Percentiles rank a stretch among this genome's conserved stretches.
phyloP scores from a whole-genome alignment of 2,888 invertebrate genomes.

The Sceliomorpha sp. region DNA sequence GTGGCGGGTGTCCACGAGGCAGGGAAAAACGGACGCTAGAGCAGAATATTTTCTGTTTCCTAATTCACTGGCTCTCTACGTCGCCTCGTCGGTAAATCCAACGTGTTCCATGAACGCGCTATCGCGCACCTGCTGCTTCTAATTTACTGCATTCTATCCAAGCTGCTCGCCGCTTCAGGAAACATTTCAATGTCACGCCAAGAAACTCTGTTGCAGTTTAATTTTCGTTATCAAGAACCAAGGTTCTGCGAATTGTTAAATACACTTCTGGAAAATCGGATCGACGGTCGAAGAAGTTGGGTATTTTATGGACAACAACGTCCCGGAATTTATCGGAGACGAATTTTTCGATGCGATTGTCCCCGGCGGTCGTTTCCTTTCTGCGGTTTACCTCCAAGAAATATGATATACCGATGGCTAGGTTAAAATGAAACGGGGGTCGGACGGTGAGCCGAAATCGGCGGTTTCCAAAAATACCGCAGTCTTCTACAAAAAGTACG shows the following conservation, averaged over 20 bases:
- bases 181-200: conserved; percentile 5
- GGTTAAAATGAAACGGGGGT: conserved; percentile 20
- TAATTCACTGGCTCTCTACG: conserved; percentile 53
- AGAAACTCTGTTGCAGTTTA: conserved; percentile 12
- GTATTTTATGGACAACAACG: no score
- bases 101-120: conserved; percentile 58
- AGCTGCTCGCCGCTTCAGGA: conserved; percentile 23
- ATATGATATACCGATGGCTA: conserved; percentile 75
- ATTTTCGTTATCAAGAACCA: conserved; percentile 16
- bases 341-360: no score
- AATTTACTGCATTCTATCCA: conserved; percentile 58
- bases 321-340: no score
- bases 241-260: neutral
- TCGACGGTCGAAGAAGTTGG: no score
- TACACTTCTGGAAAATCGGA: no score
- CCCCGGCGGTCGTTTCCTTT: no score
- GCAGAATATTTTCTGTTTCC: conserved; percentile 53
- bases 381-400: conserved; percentile 74
- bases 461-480: conserved; percentile 79
- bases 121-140: conserved; percentile 68
- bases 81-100: conserved; percentile 50
- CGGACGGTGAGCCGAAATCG: conserved; percentile 57
- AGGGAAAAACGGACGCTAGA: conserved; percentile 22
- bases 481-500: conserved; percentile 72
- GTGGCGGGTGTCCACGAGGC: conserved; percentile 24